Percentiles rank a stretch among this genome's conserved stretches.
These are phyloP conservation scores for Anagyrus pseudococci DNA, from an alignment of 2,888 invertebrate genomes.

Conservation along the genomic window DNA sequence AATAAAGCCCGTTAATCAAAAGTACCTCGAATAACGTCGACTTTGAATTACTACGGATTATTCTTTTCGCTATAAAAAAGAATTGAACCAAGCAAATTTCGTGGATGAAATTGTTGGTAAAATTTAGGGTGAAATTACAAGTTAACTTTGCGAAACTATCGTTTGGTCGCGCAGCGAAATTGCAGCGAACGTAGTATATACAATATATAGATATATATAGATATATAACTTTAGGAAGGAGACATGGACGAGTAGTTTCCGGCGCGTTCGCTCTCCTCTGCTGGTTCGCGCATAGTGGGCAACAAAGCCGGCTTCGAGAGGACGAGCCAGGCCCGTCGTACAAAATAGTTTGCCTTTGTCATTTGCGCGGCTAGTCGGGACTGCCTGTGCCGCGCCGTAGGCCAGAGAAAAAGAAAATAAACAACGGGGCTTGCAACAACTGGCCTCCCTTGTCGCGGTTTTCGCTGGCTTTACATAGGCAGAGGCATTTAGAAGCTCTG, in stretches of 20 bases:
- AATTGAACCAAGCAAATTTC: background rate
- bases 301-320: slow-evolving; percentile 17
- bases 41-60: no score
- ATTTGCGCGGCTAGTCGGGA: no score
- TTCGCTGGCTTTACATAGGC: no score
- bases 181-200: background rate
- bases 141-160: slow-evolving; percentile 21
- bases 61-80: background rate
- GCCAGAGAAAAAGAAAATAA: no score
- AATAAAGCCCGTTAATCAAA: no score
- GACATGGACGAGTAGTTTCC: no score
- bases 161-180: slow-evolving; percentile 21
- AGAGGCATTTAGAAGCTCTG: no score
- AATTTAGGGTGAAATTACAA: slow-evolving; percentile 15
- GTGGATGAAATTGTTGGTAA: background rate
- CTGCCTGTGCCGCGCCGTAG: no score
- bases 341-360: slow-evolving; percentile 36
- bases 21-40: no score
- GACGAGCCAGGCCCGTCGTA: slow-evolving; percentile 6
- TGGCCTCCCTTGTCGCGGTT: no score
- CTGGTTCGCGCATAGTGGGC: background rate
- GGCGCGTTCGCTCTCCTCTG: background rate
- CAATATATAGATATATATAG: background rate
- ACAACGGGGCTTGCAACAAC: no score
- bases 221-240: no score